Evolutionary conservation across 2,113 vertebrate species (phyloP), one percentile per base, ranked within the genome.

Genomic region (Mugil cephalus): DNA sequence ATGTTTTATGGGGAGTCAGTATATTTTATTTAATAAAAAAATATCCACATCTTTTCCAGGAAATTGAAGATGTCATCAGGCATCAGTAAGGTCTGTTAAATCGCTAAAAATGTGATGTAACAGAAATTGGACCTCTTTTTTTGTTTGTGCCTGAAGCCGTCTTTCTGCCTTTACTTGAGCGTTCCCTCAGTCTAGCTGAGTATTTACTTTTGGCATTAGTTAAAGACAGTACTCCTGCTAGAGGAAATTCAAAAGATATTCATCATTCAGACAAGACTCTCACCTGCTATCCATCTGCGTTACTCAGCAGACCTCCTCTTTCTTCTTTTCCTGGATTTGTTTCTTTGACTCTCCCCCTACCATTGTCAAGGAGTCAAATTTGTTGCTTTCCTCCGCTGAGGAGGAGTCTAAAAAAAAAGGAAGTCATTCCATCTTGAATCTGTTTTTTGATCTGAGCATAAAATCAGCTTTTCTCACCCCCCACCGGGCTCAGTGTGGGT

Each of bases 51-150:
- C 24, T 36, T 66, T 15, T 38, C 61, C 62, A 59, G 39, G 38
- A 45, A 45, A 34, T 51, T 38, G 15, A 43, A 8, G 1, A 35
- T n/a, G 14, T 42, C 55, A 21, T 24, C 10, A 79, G 82, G 76
- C 66, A 65, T 52, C 82, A 85, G 42, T 0, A 60, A 21, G 80
- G 77, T 80, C 76, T 93, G 85, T 76, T 93, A 79, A 92, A 94
- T 60, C 71, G 1, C 64, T 81, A 42, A 72, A 73, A 74, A 50
- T 24, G 84, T 93, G 86, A 93, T 84, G 80, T 93, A 89, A 94
- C 78, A 76, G 62, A 60, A 77, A 79, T 61, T 38, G 60, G 52
- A 46, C 50, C 19, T 69, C 38, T 15, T 8, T 59, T 40, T 67
- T 47, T 53, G 10, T 59, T 40, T 67, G 47, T 53, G 24, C 38